Evolutionary conservation across 2,113 vertebrate species (phyloP), one percentile per base, ranked within the genome.

Genomic region (Acanthisitta chloris): DNA sequence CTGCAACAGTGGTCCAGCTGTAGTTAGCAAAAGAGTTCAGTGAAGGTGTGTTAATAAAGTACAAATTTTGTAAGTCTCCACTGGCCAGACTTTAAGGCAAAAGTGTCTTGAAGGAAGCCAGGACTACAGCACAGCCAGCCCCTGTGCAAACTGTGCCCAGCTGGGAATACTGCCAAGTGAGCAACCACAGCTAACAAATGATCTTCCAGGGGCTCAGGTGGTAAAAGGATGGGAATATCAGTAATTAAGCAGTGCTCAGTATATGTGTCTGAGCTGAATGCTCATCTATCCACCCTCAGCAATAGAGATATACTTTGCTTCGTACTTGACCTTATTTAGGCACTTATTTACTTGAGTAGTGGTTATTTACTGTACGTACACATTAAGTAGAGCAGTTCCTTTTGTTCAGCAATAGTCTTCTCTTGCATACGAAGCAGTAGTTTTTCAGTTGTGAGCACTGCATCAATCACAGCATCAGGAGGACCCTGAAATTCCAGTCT

Each of bases 401-500:
- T 25, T 70, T 98, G 98, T 79, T 96, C 94, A 38, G 1, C 72
- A 36, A 69, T 81, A 65, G 97, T 97, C 46, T 98, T 54, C 62
- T 90, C 26, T 95, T 98, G 98, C 73, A 98, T 81, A 10, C 28
- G 12, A 86, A 97, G 98, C 43, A 99, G 98, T 94, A 99, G 84
- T 29, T 74, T 76, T 93, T 99, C 99, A 88, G 98, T 88, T 59
- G 94, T 1, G 1, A 99, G 16, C 9, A 81, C 90, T 3, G 81
- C 94, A 67, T 78, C 86, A 6, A 92, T 89, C 69, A 97, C 77
- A 45, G 91, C 82, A 36, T 78, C 59, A 9, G 1, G 31, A 1
- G 82, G 0, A 12, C 99, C 98, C 3, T 5, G 34, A 12, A 99
- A 95, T 20, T n/a, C 64, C 52, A 99, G 83, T 4, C 14, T 65